phyloP scores from a whole-genome alignment of 2,888 invertebrate genomes.

The Malthinus seriepunctatus region DNA sequence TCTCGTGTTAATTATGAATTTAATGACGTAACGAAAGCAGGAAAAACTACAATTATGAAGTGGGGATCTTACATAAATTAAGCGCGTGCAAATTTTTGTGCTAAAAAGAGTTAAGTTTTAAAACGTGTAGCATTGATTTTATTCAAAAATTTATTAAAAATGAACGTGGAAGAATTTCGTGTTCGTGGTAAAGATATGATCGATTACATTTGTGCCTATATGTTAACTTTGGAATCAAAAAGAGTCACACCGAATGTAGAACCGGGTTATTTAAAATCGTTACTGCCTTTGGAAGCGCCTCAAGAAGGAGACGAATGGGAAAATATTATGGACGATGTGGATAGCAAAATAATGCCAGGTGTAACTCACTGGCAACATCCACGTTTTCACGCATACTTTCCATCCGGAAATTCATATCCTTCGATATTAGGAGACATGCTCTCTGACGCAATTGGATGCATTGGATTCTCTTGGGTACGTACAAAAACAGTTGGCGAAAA shows the following conservation, averaged over 20 bases:
- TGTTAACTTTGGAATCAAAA: conserved; percentile 76
- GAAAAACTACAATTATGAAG: not conserved
- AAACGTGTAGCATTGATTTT: not conserved
- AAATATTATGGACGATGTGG: conserved; percentile 86
- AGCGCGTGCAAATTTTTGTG: not conserved
- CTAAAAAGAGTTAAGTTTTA: not conserved
- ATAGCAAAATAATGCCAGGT: conserved; percentile 91
- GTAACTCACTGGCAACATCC: conserved; percentile 99
- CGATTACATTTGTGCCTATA: conserved; percentile 91
- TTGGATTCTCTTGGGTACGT: conserved; percentile 97
- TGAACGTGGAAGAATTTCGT: conserved; percentile 90
- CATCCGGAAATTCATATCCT: conserved; percentile 95
- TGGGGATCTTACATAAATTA: not conserved
- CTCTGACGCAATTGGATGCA: conserved; percentile 93
- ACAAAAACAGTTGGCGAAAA: not conserved
- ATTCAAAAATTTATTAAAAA: conserved; percentile 47
- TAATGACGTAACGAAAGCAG: not conserved
- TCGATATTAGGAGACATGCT: conserved; percentile 98
- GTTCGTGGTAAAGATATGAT: conserved; percentile 91
- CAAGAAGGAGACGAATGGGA: conserved; percentile 84
- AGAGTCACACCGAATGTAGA: conserved; percentile 89
- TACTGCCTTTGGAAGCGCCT: conserved; percentile 82
- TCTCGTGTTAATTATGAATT: not conserved
- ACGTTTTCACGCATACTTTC: conserved; percentile 98
- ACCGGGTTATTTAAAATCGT: conserved; percentile 77